These are phyloP conservation scores for Xenopus tropicalis DNA, from an alignment of 2,113 vertebrate species.

Conservation along the genomic window DNA sequence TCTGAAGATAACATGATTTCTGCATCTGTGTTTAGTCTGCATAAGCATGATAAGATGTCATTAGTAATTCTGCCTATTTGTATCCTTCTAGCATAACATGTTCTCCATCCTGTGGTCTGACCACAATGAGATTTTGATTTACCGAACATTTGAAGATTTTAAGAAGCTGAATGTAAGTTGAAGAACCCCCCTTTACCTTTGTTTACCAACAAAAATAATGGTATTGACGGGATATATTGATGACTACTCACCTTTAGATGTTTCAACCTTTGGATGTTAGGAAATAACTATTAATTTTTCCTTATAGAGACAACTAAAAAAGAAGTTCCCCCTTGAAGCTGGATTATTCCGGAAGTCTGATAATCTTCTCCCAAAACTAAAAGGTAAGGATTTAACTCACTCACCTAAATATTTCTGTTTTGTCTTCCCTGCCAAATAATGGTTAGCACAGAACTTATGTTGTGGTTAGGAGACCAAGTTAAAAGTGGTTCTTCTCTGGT, in stretches of 20 bases:
- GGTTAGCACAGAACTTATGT: too few species aligned
- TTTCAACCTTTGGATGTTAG: too few species aligned
- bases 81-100: constrained; percentile 70
- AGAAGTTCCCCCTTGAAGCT: constrained; percentile 66
- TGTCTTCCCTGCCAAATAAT: too few species aligned
- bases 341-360: constrained; percentile 59
- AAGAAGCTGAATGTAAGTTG: constrained; percentile 78
- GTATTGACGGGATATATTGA: too few species aligned
- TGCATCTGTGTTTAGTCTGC: too few species aligned
- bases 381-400: constrained; percentile 51
- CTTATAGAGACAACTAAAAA: constrained; percentile 77
- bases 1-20: too few species aligned
- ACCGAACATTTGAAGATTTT: constrained; percentile 78
- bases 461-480: too few species aligned
- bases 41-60: too few species aligned
- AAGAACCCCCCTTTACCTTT: background rate
- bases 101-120: constrained; percentile 85
- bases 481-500: too few species aligned
- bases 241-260: too few species aligned
- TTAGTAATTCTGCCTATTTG: background rate
- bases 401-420: too few species aligned
- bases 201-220: too few species aligned
- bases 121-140: constrained; percentile 71
- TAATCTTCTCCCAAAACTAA: constrained; percentile 59
- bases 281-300: background rate